Evolutionary conservation across 2,888 invertebrate genomes (phyloP).

Genomic region (Mayetiola destructor): DNA sequence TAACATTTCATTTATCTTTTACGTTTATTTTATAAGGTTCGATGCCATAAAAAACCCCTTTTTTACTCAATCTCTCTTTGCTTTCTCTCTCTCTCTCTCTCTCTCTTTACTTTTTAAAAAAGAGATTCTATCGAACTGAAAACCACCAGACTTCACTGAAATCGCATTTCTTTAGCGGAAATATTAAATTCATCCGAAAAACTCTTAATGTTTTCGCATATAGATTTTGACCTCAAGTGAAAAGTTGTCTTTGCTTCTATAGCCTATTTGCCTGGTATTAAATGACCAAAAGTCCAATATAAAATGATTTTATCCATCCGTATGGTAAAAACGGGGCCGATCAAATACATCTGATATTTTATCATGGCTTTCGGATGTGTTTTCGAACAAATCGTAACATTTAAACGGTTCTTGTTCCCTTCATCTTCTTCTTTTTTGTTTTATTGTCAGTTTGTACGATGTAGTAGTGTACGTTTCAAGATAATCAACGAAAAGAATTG

Average conservation of each 20-base stretch:
- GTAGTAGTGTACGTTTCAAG: too few relatives aligned
- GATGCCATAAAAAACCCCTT: slow-evolving; percentile 11
- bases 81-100: too few relatives aligned
- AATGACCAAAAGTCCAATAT: too few relatives aligned
- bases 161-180: slow-evolving; percentile 1
- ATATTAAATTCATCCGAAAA: slow-evolving; percentile 10
- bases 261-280: not conserved
- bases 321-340: not conserved
- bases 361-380: not conserved
- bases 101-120: too few relatives aligned
- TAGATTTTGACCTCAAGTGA: not conserved
- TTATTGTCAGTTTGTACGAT: too few relatives aligned
- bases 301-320: too few relatives aligned
- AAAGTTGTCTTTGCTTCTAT: not conserved
- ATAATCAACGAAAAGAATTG: too few relatives aligned
- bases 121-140: slow-evolving; percentile 4
- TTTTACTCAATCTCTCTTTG: too few relatives aligned
- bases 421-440: not conserved
- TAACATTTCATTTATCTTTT: slow-evolving; percentile 12
- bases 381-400: slow-evolving; percentile 2
- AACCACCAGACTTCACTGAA: not conserved
- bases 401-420: not conserved
- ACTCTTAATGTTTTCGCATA: slow-evolving; percentile 4
- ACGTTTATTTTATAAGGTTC: slow-evolving; percentile 11
- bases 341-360: not conserved